Evolutionary conservation across 2,797 vertebrate genomes (phyloP).

Genomic region (Helostoma temminkii): DNA sequence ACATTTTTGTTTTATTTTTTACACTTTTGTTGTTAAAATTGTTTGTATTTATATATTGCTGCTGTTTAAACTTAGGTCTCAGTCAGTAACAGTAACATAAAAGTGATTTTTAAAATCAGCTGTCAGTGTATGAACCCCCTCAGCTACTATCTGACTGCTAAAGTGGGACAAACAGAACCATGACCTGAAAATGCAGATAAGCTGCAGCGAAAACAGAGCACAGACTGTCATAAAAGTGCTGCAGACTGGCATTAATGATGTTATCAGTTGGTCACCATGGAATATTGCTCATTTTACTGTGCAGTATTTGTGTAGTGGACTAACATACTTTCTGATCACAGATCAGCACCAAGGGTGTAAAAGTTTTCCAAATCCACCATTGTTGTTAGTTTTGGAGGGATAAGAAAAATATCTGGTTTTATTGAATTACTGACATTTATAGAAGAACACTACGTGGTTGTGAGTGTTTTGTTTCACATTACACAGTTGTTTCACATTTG

Average conservation of each 20-base stretch:
- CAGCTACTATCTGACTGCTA: background rate
- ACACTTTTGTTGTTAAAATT: background rate
- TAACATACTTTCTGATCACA: background rate
- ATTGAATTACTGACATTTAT: no score
- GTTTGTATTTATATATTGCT: background rate
- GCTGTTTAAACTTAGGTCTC: background rate
- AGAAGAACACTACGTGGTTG: no score
- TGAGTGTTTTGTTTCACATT: no score
- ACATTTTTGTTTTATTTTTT: no score
- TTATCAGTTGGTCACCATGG: background rate
- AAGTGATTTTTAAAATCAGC: background rate
- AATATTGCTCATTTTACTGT: background rate
- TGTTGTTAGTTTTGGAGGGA: no score
- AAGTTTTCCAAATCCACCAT: no score
- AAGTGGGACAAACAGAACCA: background rate
- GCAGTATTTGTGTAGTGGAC: slow-evolving; percentile 3
- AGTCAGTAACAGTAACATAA: background rate
- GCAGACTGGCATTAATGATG: background rate
- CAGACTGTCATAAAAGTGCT: slow-evolving; percentile 18
- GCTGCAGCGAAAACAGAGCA: background rate
- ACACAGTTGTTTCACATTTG: no score
- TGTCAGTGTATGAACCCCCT: background rate
- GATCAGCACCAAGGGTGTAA: background rate
- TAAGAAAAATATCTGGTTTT: no score
- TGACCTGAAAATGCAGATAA: slow-evolving; percentile 9